These are phyloP conservation scores for Cyprinodon diabolis DNA, from an alignment of 2,797 vertebrate genomes.

Conservation along the genomic window DNA sequence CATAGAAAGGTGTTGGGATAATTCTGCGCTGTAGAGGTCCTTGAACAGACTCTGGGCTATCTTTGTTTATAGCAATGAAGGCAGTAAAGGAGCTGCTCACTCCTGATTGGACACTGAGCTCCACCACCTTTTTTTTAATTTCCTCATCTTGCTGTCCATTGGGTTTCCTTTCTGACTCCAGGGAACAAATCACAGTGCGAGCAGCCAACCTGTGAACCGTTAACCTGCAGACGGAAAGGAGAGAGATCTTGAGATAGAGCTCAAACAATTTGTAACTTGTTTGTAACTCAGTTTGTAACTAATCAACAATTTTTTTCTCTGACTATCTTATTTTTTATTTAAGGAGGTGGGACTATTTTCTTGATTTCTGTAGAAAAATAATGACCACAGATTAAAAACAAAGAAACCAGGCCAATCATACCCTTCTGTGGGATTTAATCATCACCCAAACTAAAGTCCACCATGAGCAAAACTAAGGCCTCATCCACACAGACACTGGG, in stretches of 20 bases:
- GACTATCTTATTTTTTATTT: not conserved
- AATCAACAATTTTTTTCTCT: not conserved
- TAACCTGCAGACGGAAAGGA: slow-evolving; percentile 55
- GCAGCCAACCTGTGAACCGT: slow-evolving; percentile 81
- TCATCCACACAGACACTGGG: no score
- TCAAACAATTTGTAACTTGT: not conserved
- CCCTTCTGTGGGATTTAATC: no score
- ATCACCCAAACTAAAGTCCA: no score
- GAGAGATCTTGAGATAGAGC: not conserved
- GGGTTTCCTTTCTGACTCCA: slow-evolving; percentile 62
- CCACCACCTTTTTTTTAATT: slow-evolving; percentile 71
- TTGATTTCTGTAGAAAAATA: not conserved
- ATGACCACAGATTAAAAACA: not conserved
- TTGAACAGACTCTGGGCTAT: slow-evolving; percentile 51
- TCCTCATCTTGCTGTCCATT: not conserved
- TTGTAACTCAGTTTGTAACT: no score
- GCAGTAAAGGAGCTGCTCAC: slow-evolving; percentile 83
- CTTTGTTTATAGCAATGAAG: slow-evolving; percentile 80
- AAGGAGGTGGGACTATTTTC: not conserved
- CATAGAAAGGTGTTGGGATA: slow-evolving; percentile 28
- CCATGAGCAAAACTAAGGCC: no score
- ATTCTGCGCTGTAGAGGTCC: slow-evolving; percentile 69
- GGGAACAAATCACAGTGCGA: slow-evolving; percentile 72
- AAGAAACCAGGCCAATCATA: no score
- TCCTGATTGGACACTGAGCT: slow-evolving; percentile 82